phyloP scores from a whole-genome alignment of 2,888 invertebrate species.

The Terebella lapidaria region DNA sequence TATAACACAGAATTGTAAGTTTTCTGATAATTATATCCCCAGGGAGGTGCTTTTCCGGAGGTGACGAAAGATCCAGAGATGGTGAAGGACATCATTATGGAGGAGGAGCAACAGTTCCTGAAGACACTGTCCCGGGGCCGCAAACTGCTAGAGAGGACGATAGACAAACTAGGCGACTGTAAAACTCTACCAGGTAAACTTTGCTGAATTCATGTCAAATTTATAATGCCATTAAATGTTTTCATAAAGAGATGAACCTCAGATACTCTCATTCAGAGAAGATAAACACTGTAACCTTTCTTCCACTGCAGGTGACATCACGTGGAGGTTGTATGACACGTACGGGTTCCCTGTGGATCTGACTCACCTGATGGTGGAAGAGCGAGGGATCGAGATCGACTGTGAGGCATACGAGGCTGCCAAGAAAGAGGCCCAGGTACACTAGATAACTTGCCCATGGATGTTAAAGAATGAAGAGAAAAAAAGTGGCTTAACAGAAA shows the following conservation, averaged over 20 bases:
- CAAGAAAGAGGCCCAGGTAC: conserved; percentile 72
- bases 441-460: no score
- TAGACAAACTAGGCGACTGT: conserved; percentile 69
- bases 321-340: conserved; percentile 97
- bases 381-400: conserved; percentile 82
- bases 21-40: no score
- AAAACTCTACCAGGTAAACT: conserved; percentile 69
- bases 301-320: conserved; percentile 69
- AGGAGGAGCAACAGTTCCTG: conserved; percentile 95
- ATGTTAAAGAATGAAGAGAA: no score
- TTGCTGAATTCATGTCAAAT: no score
- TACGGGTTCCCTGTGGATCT: conserved; percentile 98
- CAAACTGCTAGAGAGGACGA: conserved; percentile 83
- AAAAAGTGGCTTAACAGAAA: no score
- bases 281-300: no score
- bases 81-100: conserved; percentile 85
- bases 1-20: no score
- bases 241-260: no score
- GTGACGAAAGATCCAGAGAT: conserved; percentile 80
- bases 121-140: conserved; percentile 89
- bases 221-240: no score
- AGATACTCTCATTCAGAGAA: no score
- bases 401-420: conserved; percentile 86
- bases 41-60: conserved; percentile 65
- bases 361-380: conserved; percentile 96